These are phyloP conservation scores for Eupeodes latifasciatus DNA, from an alignment of 2,888 invertebrate species.

Conservation along the genomic window DNA sequence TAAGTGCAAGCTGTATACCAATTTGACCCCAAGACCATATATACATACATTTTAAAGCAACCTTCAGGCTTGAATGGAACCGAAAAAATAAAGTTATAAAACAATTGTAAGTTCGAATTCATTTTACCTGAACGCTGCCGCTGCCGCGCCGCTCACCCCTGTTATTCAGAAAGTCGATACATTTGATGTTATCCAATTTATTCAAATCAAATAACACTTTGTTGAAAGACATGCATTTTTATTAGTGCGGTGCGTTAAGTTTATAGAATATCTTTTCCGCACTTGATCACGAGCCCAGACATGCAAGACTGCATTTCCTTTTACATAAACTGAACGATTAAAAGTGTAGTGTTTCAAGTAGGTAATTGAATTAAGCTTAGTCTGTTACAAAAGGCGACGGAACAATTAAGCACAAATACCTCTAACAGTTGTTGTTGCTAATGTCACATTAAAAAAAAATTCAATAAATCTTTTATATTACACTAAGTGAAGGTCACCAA, in stretches of 20 bases:
- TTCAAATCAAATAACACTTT: no score
- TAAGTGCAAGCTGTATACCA: no score
- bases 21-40: no score
- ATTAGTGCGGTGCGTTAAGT: not conserved
- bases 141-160: no score
- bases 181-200: not conserved
- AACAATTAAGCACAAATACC: not conserved
- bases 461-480: not conserved
- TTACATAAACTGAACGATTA: not conserved
- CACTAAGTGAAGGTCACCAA: not conserved
- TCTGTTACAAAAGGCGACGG: not conserved
- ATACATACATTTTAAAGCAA: no score
- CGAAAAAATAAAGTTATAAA: no score
- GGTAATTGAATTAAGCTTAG: not conserved
- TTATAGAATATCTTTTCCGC: not conserved
- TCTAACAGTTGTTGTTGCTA: not conserved
- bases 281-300: not conserved
- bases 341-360: slow-evolving; percentile 1
- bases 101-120: no score
- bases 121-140: no score
- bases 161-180: not conserved
- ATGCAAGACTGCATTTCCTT: not conserved
- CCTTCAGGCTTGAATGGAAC: no score
- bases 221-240: not conserved
- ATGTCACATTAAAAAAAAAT: not conserved